Evolutionary conservation across 1,140 invertebrate genomes (phyloP).

Genomic region (Drosophila orena): DNA sequence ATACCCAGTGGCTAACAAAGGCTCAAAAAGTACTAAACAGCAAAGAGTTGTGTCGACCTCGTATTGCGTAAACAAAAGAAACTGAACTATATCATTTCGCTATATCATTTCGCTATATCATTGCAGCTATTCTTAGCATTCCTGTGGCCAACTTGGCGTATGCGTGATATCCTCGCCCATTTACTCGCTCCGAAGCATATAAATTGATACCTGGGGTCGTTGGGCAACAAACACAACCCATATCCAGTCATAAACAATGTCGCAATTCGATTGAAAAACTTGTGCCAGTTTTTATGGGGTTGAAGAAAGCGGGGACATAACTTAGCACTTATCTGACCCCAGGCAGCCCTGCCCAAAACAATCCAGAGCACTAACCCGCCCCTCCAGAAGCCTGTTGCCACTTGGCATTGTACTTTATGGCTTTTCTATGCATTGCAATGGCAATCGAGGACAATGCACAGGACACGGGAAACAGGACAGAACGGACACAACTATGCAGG

Average conservation of each 20-base stretch:
- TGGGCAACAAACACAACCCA: conserved; percentile 35
- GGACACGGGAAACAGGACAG: conserved; percentile 14
- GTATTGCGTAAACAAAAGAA: too few relatives aligned
- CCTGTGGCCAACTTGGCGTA: conserved; percentile 39
- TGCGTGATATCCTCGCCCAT: conserved; percentile 37
- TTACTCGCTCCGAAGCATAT: conserved; percentile 17
- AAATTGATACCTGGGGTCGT: conserved; percentile 45
- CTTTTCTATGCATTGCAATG: conserved; percentile 73
- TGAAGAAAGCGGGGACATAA: conserved; percentile 49
- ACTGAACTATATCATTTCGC: conserved; percentile 1
- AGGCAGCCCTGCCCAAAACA: conserved; percentile 34
- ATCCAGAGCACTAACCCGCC: conserved; percentile 7
- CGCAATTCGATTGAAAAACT: conserved; percentile 75
- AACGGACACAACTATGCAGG: conserved; percentile 8
- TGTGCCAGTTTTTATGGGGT: conserved; percentile 40
- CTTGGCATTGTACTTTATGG: conserved; percentile 69
- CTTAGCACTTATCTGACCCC: conserved; percentile 79
- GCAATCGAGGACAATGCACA: conserved; percentile 50
- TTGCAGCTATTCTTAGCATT: conserved; percentile 38
- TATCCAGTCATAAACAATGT: conserved; percentile 56
- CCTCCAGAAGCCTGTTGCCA: conserved; percentile 32
- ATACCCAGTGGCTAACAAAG: conserved; percentile 2
- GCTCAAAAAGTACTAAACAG: too few relatives aligned
- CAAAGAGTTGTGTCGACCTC: conserved; percentile 18
- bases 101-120: conserved; percentile 1